Evolutionary conservation across 2,888 invertebrate species (phyloP).

Genomic region (Sipha maydis): DNA sequence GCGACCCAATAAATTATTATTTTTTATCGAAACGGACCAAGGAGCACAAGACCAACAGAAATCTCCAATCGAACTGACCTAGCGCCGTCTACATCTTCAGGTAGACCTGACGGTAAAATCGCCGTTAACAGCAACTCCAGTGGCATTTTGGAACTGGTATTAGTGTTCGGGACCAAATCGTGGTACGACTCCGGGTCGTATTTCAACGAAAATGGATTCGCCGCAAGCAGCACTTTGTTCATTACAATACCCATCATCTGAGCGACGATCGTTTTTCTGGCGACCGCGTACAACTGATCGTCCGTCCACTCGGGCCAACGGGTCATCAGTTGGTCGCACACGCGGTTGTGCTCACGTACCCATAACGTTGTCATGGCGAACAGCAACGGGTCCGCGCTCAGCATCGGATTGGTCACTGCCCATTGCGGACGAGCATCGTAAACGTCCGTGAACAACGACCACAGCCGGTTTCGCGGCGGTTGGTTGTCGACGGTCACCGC

Average conservation of each 20-base stretch:
- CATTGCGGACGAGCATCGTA: too few relatives aligned
- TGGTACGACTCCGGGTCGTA: background rate
- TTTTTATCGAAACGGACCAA: too few relatives aligned
- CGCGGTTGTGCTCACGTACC: too few relatives aligned
- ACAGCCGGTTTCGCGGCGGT: background rate
- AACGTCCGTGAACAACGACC: too few relatives aligned
- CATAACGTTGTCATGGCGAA: constrained; percentile 1
- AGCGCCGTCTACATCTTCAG: background rate
- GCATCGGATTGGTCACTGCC: background rate
- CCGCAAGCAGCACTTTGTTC: background rate
- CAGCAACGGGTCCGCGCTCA: background rate
- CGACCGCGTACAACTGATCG: background rate
- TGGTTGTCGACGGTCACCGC: background rate
- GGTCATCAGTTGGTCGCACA: background rate
- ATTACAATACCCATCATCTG: background rate
- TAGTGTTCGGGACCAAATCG: background rate
- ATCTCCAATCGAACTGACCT: background rate
- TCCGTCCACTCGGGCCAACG: background rate
- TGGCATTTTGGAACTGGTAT: background rate
- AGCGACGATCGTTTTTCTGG: too few relatives aligned
- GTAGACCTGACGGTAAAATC: background rate
- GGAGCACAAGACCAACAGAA: too few relatives aligned
- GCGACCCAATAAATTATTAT: too few relatives aligned
- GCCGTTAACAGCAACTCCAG: background rate
- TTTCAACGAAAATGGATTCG: background rate